Percentiles rank a stretch among this genome's conserved stretches.
These are phyloP conservation scores for Drosophila merina DNA, from an alignment of 2,888 invertebrate species.

Conservation along the genomic window DNA sequence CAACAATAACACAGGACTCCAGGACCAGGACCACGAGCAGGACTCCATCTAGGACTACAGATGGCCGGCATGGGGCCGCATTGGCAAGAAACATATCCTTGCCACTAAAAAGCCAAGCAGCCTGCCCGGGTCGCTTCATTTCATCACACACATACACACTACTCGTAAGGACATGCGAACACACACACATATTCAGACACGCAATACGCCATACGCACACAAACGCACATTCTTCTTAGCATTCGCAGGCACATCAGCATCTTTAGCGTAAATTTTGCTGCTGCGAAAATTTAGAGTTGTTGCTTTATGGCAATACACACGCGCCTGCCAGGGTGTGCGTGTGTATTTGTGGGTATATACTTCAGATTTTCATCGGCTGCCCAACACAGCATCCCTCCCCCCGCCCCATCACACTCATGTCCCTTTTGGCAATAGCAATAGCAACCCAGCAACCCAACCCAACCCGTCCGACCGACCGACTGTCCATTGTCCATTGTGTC, in stretches of 20 bases:
- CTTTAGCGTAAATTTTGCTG: slow-evolving; percentile 75
- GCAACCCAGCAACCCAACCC: slow-evolving; percentile 3
- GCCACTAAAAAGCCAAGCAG: slow-evolving; percentile 59
- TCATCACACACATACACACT: slow-evolving; percentile 30
- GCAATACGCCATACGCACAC: slow-evolving; percentile 31
- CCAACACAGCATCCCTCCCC: slow-evolving; percentile 13
- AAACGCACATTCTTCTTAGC: slow-evolving; percentile 51
- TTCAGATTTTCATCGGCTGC: slow-evolving; percentile 71
- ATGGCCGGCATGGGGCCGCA: slow-evolving; percentile 46
- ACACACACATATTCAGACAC: slow-evolving; percentile 20
- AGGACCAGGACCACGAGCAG: slow-evolving; percentile 12
- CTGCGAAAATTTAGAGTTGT: slow-evolving; percentile 74
- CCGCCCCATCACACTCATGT: not conserved
- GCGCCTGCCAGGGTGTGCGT: slow-evolving; percentile 30
- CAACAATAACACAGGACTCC: slow-evolving; percentile 51
- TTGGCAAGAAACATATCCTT: slow-evolving; percentile 49
- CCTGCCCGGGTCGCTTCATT: slow-evolving; percentile 54
- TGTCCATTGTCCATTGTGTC: slow-evolving; percentile 67
- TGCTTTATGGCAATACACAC: slow-evolving; percentile 70
- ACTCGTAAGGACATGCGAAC: slow-evolving; percentile 9
- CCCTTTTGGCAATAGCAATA: slow-evolving; percentile 17
- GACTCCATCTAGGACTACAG: slow-evolving; percentile 27
- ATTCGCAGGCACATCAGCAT: slow-evolving; percentile 55
- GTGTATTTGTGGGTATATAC: slow-evolving; percentile 55
- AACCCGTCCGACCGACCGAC: slow-evolving; percentile 36